Conservation (phyloP, 2,888 invertebrate genomes). For the Tenthredo distinguenda region DNA sequence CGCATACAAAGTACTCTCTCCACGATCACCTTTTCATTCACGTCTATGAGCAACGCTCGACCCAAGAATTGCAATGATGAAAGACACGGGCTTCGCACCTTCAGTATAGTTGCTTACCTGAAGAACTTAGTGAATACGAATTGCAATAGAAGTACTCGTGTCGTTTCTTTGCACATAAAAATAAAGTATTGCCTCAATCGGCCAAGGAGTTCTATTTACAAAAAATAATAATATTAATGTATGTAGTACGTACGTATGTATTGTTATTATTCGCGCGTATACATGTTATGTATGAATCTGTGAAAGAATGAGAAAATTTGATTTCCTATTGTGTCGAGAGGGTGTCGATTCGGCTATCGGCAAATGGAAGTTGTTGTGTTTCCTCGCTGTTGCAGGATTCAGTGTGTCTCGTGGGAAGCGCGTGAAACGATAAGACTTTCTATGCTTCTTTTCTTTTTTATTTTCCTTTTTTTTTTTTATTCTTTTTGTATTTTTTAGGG, state of each 20-base stretch:
- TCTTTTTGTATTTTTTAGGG: slow-evolving; percentile 11
- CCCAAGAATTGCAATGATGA: slow-evolving; percentile 28
- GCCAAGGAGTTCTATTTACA: neutral
- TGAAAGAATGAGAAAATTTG: slow-evolving; percentile 1
- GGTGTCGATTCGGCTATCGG: slow-evolving; percentile 38
- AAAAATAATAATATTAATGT: neutral
- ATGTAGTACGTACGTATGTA: neutral
- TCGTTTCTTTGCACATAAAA: neutral
- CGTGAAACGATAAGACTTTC: slow-evolving; percentile 39
- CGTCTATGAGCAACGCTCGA: neutral
- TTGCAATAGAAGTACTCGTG: neutral
- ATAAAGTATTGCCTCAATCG: no score
- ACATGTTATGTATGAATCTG: neutral
- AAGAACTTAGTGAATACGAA: neutral
- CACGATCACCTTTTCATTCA: slow-evolving; percentile 29
- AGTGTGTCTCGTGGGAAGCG: slow-evolving; percentile 22
- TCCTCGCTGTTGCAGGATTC: neutral
- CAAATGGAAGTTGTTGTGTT: slow-evolving; percentile 27
- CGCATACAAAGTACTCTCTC: slow-evolving; percentile 66
- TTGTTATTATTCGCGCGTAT: neutral
- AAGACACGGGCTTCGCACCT: neutral
- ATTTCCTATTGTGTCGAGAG: slow-evolving; percentile 26
- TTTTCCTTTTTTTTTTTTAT: slow-evolving; percentile 1
- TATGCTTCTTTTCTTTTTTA: neutral
- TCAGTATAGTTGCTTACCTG: neutral